Evolutionary conservation across 2,113 vertebrate species (phyloP).

Genomic region (Corapipo altera): DNA sequence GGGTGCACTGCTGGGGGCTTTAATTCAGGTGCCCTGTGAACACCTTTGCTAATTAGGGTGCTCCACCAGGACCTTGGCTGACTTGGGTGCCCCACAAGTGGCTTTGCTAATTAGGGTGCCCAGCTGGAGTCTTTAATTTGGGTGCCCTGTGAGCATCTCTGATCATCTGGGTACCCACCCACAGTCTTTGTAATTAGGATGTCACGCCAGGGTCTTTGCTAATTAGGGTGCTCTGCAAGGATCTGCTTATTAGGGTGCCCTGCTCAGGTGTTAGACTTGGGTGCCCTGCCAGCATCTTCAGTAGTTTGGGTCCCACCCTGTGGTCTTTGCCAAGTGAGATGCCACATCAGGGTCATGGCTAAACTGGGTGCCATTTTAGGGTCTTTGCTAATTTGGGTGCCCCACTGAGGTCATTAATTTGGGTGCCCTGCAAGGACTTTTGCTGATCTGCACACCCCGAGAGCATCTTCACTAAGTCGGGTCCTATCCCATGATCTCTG

Average conservation of each 20-base stretch:
- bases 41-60: not conserved
- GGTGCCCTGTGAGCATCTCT: not conserved
- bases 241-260: not conserved
- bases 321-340: not conserved
- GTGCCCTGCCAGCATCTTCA: not conserved
- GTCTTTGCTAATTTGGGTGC: not conserved
- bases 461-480: fast-evolving
- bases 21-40: not conserved
- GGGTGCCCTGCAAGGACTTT: not conserved
- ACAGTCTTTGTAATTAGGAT: not conserved
- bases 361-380: not conserved
- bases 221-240: not conserved
- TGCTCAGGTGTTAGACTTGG: not conserved
- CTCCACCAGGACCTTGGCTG: not conserved
- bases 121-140: not conserved
- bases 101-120: not conserved
- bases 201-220: not conserved
- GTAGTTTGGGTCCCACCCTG: not conserved
- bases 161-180: not conserved
- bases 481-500: not conserved
- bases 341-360: not conserved
- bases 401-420: not conserved
- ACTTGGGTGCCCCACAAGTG: not conserved
- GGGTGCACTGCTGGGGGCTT: not conserved
- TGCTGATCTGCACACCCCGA: not conserved